Evolutionary conservation across 2,888 invertebrate genomes (phyloP), one percentile per base, ranked within the genome.

Genomic region (Caradrina clavipalpis): DNA sequence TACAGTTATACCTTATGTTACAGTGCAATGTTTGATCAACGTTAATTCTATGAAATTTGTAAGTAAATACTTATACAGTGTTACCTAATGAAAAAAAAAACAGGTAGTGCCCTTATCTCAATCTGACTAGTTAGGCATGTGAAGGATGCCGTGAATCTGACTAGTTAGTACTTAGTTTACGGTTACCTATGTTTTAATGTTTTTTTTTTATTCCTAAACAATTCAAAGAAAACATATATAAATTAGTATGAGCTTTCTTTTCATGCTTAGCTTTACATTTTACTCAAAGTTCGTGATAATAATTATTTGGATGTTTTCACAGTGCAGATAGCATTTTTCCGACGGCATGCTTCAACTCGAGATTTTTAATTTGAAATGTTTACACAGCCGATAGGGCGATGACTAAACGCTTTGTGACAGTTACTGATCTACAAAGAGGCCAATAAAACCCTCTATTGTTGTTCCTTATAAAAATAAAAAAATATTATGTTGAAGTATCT

Each of bases 401-500:
- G 93, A 91, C 91, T 92, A 86, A 88, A 91, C 91, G 86, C 89
- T 93, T 91, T 88, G 91, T 92, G 93, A 93, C 93, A 92, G 91
- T 93, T 91, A 91, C 90, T 88, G 90, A 91, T 92, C 89, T 88
- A 93, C 94, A 93, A 94, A 94, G 92, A 90, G 91, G 94, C 94
- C 91, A 95, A 94, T 94, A 94, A 93, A 92, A 89, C 88, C 86
- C 80, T 83, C 92, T 88, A 92, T 94, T 94, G 93, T 94, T 89
- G 85, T 84, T 82, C 85, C 86, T 88, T 91, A 90, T 89, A 87
- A 90, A 91, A 92, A 91, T 88, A 91, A 73, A 88, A 35, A 87
- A 85, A 87, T 88, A 89, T 90, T 87, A 86, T 86, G 86, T 88
- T 90, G 81, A 88, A 91, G 88, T 90, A 87, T 85, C 84, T 80